These are phyloP conservation scores for Drosophila emarginata DNA, from an alignment of 2,888 invertebrate species.

Conservation along the genomic window DNA sequence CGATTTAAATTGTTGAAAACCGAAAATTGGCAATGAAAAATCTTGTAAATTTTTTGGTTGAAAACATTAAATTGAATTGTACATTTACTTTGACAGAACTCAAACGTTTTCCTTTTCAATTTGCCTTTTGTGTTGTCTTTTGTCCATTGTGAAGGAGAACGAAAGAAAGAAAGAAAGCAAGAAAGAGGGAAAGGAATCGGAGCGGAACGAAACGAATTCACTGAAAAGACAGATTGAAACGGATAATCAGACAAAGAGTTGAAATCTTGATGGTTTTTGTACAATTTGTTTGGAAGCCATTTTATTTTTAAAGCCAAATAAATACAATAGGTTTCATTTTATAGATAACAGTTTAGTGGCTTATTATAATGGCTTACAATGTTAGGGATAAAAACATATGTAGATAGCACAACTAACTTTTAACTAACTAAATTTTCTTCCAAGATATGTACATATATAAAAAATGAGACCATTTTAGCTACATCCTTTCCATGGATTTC, in stretches of 20 bases:
- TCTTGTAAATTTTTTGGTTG: neutral
- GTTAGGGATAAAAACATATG: too few species aligned
- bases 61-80: slow-evolving; percentile 32
- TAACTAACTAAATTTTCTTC: too few species aligned
- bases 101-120: slow-evolving; percentile 32
- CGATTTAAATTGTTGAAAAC: neutral
- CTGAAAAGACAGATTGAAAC: slow-evolving; percentile 31
- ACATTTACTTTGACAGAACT: slow-evolving; percentile 34
- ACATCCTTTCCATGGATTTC: too few species aligned
- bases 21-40: neutral
- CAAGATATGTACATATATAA: too few species aligned
- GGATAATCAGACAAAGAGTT: slow-evolving; percentile 36
- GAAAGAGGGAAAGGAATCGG: neutral
- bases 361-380: neutral
- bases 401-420: too few species aligned
- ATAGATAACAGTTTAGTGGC: neutral
- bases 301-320: slow-evolving; percentile 5
- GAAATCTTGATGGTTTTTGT: slow-evolving; percentile 43
- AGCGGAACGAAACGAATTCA: slow-evolving; percentile 7
- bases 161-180: neutral
- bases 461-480: too few species aligned
- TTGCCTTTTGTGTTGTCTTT: slow-evolving; percentile 15
- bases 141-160: slow-evolving; percentile 3
- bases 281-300: slow-evolving; percentile 27
- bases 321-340: neutral